Percentiles rank a stretch among this genome's conserved stretches.
Evolutionary conservation across 1,140 invertebrate species (phyloP).

Genomic region (Nephila pilipes): DNA sequence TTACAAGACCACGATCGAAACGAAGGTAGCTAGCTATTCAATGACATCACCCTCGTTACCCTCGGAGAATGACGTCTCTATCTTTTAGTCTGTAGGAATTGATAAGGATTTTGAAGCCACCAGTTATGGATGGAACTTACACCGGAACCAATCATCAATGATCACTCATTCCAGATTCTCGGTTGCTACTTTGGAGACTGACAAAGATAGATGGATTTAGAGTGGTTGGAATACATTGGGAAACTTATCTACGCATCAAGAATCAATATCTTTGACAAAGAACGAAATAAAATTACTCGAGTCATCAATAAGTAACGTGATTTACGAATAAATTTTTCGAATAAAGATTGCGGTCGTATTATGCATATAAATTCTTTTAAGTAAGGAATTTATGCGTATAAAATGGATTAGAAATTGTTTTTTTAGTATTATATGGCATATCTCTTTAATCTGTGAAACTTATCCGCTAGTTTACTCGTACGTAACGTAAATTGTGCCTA

Average conservation of each 20-base stretch:
- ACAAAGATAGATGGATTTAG: constrained; percentile 33
- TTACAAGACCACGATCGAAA: background rate
- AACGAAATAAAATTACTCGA: background rate
- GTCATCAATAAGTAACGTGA: background rate
- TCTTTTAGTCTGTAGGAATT: constrained; percentile 5
- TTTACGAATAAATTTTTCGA: background rate
- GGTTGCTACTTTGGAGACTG: background rate
- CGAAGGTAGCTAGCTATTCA: background rate
- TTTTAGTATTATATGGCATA: no score
- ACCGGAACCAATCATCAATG: constrained; percentile 6
- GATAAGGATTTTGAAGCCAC: constrained; percentile 23
- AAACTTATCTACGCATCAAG: background rate
- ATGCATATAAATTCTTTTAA: no score
- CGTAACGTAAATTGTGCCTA: no score
- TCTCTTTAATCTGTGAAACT: no score
- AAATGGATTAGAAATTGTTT: no score
- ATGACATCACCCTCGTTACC: constrained; percentile 24
- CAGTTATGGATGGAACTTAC: constrained; percentile 25
- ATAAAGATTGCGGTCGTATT: no score
- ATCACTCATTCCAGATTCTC: constrained; percentile 4
- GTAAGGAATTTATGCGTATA: no score
- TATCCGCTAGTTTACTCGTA: no score
- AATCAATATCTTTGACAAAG: background rate
- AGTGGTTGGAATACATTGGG: background rate
- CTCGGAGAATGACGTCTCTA: constrained; percentile 17